phyloP scores from a whole-genome alignment of 2,888 invertebrate species.

The Ichneumoninae sp. region DNA sequence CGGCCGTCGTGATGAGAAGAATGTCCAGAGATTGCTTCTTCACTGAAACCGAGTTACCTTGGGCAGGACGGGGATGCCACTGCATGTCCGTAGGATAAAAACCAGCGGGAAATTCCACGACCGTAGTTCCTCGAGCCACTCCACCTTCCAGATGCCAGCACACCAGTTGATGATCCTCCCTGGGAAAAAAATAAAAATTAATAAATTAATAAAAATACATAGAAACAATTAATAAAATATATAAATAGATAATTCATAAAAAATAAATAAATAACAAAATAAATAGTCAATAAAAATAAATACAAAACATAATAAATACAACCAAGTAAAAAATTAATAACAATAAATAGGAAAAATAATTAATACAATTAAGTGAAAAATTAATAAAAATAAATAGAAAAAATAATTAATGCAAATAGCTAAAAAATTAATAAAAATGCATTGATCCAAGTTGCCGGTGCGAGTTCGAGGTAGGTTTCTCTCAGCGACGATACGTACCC shows the following conservation, averaged over 20 bases:
- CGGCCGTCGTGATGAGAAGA: conserved; percentile 93
- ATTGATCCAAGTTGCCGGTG: not conserved
- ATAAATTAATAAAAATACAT: not conserved
- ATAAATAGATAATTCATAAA: conserved; percentile 2
- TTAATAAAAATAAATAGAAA: not conserved
- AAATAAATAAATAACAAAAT: not conserved
- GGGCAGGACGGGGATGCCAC: conserved; percentile 90
- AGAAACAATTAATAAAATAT: not conserved
- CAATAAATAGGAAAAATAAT: not conserved
- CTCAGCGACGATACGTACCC: conserved; percentile 86
- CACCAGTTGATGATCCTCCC: conserved; percentile 96
- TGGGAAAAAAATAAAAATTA: conserved; percentile 81
- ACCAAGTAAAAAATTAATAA: not conserved
- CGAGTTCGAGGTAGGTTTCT: not conserved
- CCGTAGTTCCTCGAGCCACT: conserved; percentile 90
- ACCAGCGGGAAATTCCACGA: conserved; percentile 92
- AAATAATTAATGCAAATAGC: conserved; percentile 19
- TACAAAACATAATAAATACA: no score
- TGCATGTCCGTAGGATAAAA: conserved; percentile 96
- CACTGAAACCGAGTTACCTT: conserved; percentile 79
- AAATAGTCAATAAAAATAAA: conserved; percentile 17
- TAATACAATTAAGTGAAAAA: not conserved
- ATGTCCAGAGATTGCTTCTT: conserved; percentile 90
- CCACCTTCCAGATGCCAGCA: conserved; percentile 92
- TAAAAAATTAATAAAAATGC: not conserved